phyloP scores from a whole-genome alignment of 1,140 invertebrate genomes.

The Papilio dardanus region DNA sequence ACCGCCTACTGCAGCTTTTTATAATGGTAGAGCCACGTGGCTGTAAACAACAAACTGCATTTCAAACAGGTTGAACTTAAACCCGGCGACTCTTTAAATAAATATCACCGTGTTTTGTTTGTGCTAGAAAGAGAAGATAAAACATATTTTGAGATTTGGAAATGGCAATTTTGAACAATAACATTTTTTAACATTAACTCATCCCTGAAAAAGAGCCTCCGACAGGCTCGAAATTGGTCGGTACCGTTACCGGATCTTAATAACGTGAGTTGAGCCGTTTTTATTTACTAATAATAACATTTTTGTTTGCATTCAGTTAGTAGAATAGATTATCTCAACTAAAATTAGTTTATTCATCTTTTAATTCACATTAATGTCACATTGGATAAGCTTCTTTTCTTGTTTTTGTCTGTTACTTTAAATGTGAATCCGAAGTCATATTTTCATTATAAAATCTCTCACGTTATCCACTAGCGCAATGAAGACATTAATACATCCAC shows the following conservation, averaged over 20 bases:
- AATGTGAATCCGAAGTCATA: neutral
- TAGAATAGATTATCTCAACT: no score
- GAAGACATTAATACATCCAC: slow-evolving; percentile 9
- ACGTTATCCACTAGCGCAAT: neutral
- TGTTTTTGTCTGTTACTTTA: neutral
- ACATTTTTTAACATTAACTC: no score
- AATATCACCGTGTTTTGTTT: neutral
- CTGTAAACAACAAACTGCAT: neutral
- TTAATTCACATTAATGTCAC: neutral
- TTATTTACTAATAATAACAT: no score
- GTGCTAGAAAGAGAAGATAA: neutral
- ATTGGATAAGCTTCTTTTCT: neutral
- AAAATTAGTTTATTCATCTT: no score
- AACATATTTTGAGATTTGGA: neutral
- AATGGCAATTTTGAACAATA: neutral
- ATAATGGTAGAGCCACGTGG: slow-evolving; percentile 3
- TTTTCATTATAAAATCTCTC: neutral
- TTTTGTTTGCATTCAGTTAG: no score
- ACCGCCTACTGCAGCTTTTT: slow-evolving; percentile 1
- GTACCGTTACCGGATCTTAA: no score
- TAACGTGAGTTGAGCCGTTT: no score
- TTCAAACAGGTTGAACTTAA: neutral
- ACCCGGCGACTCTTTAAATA: neutral
- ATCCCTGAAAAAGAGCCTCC: no score
- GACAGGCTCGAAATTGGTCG: no score